These are phyloP conservation scores for Asobara japonica DNA, from an alignment of 1,140 invertebrate genomes.

Conservation along the genomic window DNA sequence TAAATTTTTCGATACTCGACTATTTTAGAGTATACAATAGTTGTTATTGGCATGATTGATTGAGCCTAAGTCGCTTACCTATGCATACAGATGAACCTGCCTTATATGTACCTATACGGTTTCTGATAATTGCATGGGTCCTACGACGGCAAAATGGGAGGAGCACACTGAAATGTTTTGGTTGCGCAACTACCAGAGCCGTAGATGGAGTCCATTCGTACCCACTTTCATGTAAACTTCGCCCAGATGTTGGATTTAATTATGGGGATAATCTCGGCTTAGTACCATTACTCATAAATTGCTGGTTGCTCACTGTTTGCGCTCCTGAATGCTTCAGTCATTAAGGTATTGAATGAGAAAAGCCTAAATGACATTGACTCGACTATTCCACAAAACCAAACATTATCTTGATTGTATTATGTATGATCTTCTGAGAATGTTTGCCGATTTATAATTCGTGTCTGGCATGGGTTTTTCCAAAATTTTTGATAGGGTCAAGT, in stretches of 20 bases:
- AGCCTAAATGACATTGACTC: too few relatives aligned
- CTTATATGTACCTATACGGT: background rate
- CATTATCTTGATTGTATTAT: too few relatives aligned
- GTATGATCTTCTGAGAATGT: too few relatives aligned
- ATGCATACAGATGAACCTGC: background rate
- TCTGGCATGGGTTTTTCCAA: too few relatives aligned
- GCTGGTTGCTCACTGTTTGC: background rate
- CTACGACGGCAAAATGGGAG: background rate
- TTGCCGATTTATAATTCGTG: too few relatives aligned
- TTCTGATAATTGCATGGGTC: background rate
- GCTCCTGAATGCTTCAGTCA: background rate
- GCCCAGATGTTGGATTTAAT: constrained; percentile 45
- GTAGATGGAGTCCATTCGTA: constrained; percentile 49
- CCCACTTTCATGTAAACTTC: constrained; percentile 35
- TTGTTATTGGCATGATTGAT: background rate
- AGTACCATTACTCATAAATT: background rate
- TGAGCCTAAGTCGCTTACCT: background rate
- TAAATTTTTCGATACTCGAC: background rate
- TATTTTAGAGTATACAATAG: background rate
- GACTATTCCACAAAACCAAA: too few relatives aligned
- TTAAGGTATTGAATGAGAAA: too few relatives aligned
- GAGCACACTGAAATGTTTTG: background rate
- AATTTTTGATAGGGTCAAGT: too few relatives aligned
- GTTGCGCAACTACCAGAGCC: constrained; percentile 35
- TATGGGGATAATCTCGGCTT: background rate